A percentile compares a stretch with the other conserved stretches of the same genome.
These are phyloP conservation scores for Amiota minor DNA, from an alignment of 2,888 invertebrate species.

Conservation along the genomic window DNA sequence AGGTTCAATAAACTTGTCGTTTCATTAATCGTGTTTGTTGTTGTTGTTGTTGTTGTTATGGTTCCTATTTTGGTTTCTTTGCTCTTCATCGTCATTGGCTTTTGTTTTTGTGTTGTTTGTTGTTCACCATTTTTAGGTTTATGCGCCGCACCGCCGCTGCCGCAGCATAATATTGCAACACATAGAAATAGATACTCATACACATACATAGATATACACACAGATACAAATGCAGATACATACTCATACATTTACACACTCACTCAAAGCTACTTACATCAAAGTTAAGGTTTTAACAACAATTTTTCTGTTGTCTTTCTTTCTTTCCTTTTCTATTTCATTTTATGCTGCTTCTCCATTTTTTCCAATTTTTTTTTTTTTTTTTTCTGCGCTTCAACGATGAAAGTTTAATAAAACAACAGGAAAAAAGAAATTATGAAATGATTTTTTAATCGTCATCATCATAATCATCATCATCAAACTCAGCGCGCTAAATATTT, in stretches of 20 bases:
- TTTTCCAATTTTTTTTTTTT: too few species aligned
- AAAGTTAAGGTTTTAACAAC: background rate
- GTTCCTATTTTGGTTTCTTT: background rate
- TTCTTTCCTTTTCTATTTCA: background rate
- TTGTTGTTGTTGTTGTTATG: constrained; percentile 6
- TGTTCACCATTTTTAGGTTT: background rate
- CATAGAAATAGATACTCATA: too few species aligned
- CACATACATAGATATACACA: too few species aligned
- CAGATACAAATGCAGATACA: too few species aligned
- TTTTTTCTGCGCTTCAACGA: constrained; percentile 36
- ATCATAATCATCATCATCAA: too few species aligned
- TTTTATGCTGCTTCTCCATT: background rate
- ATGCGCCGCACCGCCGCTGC: background rate
- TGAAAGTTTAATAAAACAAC: constrained; percentile 56
- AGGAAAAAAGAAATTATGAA: background rate
- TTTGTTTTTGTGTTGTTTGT: background rate
- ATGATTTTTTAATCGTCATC: background rate
- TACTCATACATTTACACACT: too few species aligned
- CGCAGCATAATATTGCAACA: background rate
- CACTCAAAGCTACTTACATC: too few species aligned
- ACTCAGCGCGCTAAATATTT: constrained; percentile 48
- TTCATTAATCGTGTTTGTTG: constrained; percentile 8
- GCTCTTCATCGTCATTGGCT: background rate
- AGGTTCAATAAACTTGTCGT: constrained; percentile 57
- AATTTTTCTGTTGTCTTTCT: background rate